Evolutionary conservation across 2,797 vertebrate genomes (phyloP), one percentile per base, ranked within the genome.

Genomic region (Sebastes ruberrimus): DNA sequence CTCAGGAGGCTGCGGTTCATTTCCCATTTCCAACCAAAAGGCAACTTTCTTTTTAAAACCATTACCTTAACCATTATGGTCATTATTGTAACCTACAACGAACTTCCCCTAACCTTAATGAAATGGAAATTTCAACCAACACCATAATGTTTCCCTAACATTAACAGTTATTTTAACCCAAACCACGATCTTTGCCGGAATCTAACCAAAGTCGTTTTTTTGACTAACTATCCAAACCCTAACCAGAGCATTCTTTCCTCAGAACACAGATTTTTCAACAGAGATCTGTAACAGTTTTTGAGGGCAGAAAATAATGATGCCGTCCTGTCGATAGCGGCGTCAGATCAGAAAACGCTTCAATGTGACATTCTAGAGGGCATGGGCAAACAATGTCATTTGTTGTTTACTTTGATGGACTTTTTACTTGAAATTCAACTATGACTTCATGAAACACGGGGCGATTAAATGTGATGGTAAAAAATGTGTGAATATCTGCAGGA

Each of bases 191-290:
- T 38, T 35, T 59, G 42, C 27, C 35, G 27, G 1, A 32, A 16
- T 30, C 4, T 27, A 22, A 30, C 25, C 53, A 57, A 46, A 42
- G 7, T 25, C 0, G 22, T 9, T 42, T 42, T 62, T 11, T 0
- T 62, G 60, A 20, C 4, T 56, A 5, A 20, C 23, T 27, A 33
- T n/a, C 9, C 49, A 53, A 53, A n/a, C 27, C 3, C n/a, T 4
- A 53, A 46, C 1, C 57, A 0, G 0, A 38, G 68, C 10, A 2
- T 22, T 49, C 0, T 13, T 23, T 20, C 4, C 2, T 16, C 0
- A 32, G 0, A 20, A 18, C 16, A 22, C 25, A 28, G 18, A 3
- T 52, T 20, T 20, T 25, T 27, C 14, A 8, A 18, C 5, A 14
- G 6, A 1, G 52, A 6, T 55, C 3, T 55, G 10, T 38, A 16